A percentile compares a stretch with the other conserved stretches of the same genome.
Evolutionary conservation across 1,140 invertebrate genomes (phyloP).

Genomic region (Drosophila leontia): DNA sequence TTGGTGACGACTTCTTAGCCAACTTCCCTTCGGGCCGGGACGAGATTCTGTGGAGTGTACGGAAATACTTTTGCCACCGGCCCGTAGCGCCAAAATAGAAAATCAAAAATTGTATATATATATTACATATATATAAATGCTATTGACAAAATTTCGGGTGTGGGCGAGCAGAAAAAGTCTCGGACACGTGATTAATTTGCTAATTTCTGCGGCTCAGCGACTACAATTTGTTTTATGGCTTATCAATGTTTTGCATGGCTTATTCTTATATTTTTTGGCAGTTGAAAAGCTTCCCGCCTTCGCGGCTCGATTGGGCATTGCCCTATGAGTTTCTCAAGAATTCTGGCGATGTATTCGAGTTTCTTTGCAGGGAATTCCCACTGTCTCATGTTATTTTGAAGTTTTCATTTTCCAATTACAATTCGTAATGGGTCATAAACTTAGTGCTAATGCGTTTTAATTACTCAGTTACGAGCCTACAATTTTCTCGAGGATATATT

Average conservation of each 20-base stretch:
- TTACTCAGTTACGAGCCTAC: background rate
- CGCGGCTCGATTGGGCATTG: slow-evolving; percentile 32
- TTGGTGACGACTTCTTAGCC: slow-evolving; percentile 55
- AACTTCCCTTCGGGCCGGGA: slow-evolving; percentile 33
- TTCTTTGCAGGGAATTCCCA: slow-evolving; percentile 9
- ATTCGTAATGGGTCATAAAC: slow-evolving; percentile 25
- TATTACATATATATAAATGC: background rate
- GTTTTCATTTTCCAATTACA: slow-evolving; percentile 4
- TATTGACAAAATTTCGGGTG: slow-evolving; percentile 41
- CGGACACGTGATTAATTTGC: slow-evolving; percentile 46
- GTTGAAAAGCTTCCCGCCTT: background rate
- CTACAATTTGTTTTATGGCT: slow-evolving; percentile 48
- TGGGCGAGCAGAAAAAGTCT: slow-evolving; percentile 41
- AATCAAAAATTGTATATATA: slow-evolving; percentile 8
- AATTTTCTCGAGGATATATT: slow-evolving; percentile 7
- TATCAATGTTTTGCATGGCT: slow-evolving; percentile 52
- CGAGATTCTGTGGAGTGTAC: slow-evolving; percentile 48
- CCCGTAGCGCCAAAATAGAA: slow-evolving; percentile 53
- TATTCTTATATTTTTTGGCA: slow-evolving; percentile 24
- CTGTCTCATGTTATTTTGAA: background rate
- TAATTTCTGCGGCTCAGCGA: slow-evolving; percentile 23
- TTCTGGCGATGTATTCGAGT: background rate
- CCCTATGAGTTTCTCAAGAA: slow-evolving; percentile 6
- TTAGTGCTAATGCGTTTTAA: background rate
- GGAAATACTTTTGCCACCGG: slow-evolving; percentile 54